Evolutionary conservation across 2,888 invertebrate species (phyloP), one percentile per base, ranked within the genome.

Genomic region (Cephus rjabovi): DNA sequence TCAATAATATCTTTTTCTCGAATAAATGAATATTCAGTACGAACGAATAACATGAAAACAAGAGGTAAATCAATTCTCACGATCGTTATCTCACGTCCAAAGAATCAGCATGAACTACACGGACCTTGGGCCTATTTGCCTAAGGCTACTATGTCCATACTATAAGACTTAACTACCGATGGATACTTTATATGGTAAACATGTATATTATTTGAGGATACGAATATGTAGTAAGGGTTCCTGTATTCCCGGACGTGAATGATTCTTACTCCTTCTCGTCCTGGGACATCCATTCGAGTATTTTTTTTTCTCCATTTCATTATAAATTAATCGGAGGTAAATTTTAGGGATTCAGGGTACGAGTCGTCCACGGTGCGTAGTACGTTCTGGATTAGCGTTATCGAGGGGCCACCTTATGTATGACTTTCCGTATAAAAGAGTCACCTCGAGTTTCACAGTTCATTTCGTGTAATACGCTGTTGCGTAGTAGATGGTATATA

Each of bases 81-180:
- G 84, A 77, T 84, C 84, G 81, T 77, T 78, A 84, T 83, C 83
- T 79, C 81, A 81, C 82, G 79, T 82, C 83, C 77, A 82, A 81
- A 81, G 73, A 81, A 81, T 86, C 82, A 83, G 86, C 84, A 86
- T 82, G 84, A 87, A 87, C 83, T 86, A 87, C 84, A 77, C 79
- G 83, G 82, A 86, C 88, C 87, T 88, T 87, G 85, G 88, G 89
- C 87, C 88, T 89, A 89, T 80, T 87, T 87, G 89, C 89, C 90
- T 88, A 89, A 83, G 89, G 90, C 84, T 87, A 90, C 89, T 86
- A 89, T 91, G 91, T 91, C 91, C 91, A 91, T 90, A 89, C 85
- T 90, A 91, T 90, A 91, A 91, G 91, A 91, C 91, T 91, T 91
- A 89, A 90, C 87, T 89, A 90, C 88, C 83, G 88, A 90, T 89